Evolutionary conservation across 2,113 vertebrate genomes (phyloP).

Genomic region (Rhadina sibilatrix): DNA sequence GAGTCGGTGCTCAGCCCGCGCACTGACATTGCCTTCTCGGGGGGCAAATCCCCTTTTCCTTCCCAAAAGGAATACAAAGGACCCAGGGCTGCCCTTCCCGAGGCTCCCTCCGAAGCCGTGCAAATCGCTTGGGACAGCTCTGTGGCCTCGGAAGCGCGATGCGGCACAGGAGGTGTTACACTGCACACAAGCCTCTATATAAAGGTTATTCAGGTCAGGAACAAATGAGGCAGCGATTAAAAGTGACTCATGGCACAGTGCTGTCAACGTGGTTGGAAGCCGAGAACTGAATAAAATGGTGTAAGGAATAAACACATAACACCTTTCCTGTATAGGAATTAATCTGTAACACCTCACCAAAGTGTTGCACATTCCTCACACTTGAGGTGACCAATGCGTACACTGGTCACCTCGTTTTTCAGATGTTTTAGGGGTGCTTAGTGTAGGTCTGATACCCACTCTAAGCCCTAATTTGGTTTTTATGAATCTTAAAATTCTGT

Average conservation of each 20-base stretch:
- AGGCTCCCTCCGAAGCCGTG: rapidly evolving
- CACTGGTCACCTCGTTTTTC: neutral
- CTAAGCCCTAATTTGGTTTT: neutral
- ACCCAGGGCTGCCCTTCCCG: rapidly evolving
- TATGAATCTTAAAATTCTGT: neutral
- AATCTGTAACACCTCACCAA: neutral
- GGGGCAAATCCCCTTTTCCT: no score
- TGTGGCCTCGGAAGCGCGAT: neutral
- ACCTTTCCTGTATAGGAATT: neutral
- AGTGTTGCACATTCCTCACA: neutral
- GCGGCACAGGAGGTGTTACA: rapidly evolving
- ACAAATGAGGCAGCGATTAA: neutral
- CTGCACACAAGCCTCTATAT: no score
- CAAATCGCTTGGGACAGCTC: neutral
- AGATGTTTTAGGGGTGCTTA: neutral
- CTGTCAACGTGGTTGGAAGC: neutral
- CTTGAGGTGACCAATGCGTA: neutral
- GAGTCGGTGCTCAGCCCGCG: rapidly evolving
- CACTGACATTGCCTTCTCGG: rapidly evolving
- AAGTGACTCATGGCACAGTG: neutral
- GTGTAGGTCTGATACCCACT: neutral
- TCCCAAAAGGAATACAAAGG: no score
- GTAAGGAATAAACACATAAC: neutral
- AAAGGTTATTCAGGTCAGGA: neutral
- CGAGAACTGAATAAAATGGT: neutral